Conservation (phyloP, 2,113 vertebrate species). For the Gasterosteus nipponicus region DNA sequence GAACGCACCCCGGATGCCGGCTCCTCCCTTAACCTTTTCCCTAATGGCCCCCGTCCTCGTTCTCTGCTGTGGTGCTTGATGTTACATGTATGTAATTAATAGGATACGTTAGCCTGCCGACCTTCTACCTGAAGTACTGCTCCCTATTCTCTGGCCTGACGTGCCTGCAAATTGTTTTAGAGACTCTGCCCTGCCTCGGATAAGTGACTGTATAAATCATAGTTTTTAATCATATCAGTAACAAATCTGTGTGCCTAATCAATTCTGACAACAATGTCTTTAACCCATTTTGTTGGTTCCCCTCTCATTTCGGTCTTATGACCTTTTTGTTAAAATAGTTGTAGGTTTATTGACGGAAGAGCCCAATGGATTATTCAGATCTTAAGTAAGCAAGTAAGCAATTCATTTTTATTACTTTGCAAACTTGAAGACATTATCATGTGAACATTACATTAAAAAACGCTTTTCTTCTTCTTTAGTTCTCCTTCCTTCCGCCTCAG, state of each 20-base stretch:
- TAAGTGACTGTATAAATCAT: no score
- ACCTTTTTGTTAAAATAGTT: background rate
- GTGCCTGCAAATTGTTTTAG: background rate
- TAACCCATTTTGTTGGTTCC: no score
- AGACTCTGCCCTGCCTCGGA: background rate
- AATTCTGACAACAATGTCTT: no score
- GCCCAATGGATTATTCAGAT: background rate
- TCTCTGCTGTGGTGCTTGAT: background rate
- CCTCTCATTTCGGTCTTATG: no score
- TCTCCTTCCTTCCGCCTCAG: slow-evolving; percentile 27
- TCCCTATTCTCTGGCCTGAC: background rate
- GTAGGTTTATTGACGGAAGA: background rate
- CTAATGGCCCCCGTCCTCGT: background rate
- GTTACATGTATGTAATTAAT: background rate
- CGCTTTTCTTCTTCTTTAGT: background rate
- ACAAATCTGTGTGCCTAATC: no score
- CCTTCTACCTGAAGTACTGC: background rate
- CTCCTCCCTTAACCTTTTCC: background rate
- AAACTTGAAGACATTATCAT: background rate
- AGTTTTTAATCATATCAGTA: no score
- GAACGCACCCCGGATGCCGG: background rate
- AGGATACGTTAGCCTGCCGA: background rate
- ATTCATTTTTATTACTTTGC: no score
- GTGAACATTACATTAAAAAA: slow-evolving; percentile 2
- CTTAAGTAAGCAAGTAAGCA: background rate